Conservation (phyloP, 2,113 vertebrate genomes). For the Tyrannus savana region DNA sequence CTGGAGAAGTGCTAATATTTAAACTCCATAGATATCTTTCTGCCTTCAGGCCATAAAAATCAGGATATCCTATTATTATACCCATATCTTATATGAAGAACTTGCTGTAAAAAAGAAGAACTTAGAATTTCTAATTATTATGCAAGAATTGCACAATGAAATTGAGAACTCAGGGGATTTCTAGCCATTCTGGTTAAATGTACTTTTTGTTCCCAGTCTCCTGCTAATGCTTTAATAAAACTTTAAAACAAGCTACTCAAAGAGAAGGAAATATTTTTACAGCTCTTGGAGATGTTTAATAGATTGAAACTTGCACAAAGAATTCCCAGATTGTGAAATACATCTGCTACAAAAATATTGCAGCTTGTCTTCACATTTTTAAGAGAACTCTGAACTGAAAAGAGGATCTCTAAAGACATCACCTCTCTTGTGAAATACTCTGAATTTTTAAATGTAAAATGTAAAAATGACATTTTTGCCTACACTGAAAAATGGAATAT, state of each 20-base stretch:
- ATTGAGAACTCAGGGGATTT: not conserved
- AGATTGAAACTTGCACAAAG: not conserved
- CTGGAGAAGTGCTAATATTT: not conserved
- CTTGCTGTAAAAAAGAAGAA: not conserved
- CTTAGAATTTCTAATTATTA: not conserved
- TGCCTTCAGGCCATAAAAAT: not conserved
- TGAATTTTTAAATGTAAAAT: not conserved
- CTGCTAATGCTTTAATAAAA: conserved; percentile 1
- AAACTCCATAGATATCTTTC: not conserved
- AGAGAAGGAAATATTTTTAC: not conserved
- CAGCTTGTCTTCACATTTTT: not conserved
- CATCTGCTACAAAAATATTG: not conserved
- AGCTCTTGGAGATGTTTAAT: not conserved
- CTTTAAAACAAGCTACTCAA: not conserved
- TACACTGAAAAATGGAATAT: not conserved
- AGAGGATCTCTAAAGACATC: not conserved
- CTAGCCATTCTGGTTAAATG: not conserved
- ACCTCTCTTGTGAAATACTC: not conserved
- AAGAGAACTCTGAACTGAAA: not conserved
- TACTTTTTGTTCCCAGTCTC: not conserved
- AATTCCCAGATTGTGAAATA: conserved; percentile 8
- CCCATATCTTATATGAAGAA: not conserved
- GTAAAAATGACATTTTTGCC: not conserved
- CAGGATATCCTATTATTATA: not conserved
- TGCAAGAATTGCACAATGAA: not conserved